These are phyloP conservation scores for Clunio marinus DNA, from an alignment of 2,888 invertebrate species.

Conservation along the genomic window DNA sequence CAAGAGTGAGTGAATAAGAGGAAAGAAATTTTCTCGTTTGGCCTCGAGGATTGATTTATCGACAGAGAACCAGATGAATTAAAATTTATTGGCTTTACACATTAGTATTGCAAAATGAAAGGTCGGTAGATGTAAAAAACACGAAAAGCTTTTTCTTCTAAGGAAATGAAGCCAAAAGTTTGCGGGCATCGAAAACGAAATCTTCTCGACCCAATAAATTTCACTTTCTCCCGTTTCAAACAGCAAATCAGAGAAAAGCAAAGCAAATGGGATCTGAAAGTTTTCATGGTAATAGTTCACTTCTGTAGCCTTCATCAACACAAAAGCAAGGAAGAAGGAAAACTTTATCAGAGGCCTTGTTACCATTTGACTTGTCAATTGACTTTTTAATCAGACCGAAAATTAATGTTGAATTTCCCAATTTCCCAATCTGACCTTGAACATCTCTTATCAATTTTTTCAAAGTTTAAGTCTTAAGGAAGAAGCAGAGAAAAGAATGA, in stretches of 20 bases:
- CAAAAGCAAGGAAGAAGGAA: background rate
- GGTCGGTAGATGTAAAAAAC: background rate
- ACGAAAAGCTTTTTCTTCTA: background rate
- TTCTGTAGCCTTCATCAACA: no score
- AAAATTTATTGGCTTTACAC: slow-evolving; percentile 27
- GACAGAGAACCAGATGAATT: slow-evolving; percentile 33
- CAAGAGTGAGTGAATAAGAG: no score
- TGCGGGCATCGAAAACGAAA: no score
- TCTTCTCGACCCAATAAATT: no score
- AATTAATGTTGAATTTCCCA: background rate
- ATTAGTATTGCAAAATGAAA: background rate
- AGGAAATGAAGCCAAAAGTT: no score
- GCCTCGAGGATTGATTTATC: slow-evolving; percentile 11
- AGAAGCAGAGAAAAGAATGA: no score
- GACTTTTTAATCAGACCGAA: slow-evolving; percentile 13
- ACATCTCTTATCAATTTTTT: background rate
- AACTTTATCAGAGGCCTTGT: background rate
- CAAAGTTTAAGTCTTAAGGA: no score
- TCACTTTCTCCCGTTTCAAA: no score
- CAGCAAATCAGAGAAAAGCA: no score
- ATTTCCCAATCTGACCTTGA: background rate
- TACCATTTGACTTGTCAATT: slow-evolving; percentile 15
- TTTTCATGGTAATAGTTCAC: background rate
- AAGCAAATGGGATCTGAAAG: background rate
- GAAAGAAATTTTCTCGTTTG: background rate